phyloP scores from a whole-genome alignment of 2,113 vertebrate species.

The Piprites chloris region DNA sequence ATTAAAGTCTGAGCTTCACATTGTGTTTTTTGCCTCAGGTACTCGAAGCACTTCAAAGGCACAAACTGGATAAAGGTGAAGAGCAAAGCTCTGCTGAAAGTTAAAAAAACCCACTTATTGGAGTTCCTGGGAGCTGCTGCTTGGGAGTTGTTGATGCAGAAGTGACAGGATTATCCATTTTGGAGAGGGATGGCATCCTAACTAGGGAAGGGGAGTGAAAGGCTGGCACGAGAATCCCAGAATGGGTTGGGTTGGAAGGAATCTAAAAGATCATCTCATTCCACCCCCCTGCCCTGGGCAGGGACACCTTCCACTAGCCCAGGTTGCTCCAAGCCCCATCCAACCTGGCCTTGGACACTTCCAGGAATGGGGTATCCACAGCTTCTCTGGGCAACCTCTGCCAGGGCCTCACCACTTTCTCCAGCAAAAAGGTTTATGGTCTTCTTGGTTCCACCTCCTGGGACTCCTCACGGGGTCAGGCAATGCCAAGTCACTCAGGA shows the following conservation, averaged over 20 bases:
- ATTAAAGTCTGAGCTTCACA: not conserved
- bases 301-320: not conserved
- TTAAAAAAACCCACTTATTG: not conserved
- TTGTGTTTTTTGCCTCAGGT: not conserved
- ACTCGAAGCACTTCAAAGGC: not conserved
- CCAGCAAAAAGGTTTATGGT: not conserved
- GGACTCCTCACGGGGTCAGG: not conserved
- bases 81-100: not conserved
- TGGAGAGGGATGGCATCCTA: not conserved
- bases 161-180: not conserved
- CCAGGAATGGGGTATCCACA: not conserved
- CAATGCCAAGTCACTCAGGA: fast-evolving
- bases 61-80: not conserved
- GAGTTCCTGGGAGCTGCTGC: not conserved
- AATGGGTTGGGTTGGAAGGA: not conserved
- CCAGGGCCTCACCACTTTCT: not conserved
- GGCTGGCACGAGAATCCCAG: not conserved
- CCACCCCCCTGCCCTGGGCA: not conserved
- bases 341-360: not conserved
- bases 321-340: not conserved
- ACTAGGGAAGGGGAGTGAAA: not conserved
- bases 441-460: not conserved
- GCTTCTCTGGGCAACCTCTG: not conserved
- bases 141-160: not conserved
- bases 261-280: not conserved